Evolutionary conservation across 2,113 vertebrate species (phyloP).

Genomic region (Gavia stellata): DNA sequence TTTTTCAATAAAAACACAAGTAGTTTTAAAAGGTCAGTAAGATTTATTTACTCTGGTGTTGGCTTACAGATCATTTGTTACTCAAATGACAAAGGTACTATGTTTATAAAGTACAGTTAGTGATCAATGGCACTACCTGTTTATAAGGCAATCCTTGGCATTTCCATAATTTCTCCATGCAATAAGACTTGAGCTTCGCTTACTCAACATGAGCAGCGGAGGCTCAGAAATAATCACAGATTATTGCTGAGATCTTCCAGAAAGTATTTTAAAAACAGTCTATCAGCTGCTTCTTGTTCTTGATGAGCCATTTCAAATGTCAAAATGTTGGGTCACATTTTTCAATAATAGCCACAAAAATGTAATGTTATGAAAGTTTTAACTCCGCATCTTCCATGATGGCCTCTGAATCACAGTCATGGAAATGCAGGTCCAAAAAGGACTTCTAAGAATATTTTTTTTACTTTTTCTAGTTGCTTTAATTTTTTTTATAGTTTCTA

Average conservation of each 20-base stretch:
- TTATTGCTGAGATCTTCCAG: background rate
- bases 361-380: background rate
- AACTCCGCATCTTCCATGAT: background rate
- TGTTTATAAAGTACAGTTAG: background rate
- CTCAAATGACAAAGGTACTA: background rate
- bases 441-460: background rate
- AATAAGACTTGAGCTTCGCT: background rate
- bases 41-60: background rate
- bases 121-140: background rate
- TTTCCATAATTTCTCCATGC: constrained; percentile 23
- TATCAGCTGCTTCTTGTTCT: background rate
- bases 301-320: constrained; percentile 15
- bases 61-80: background rate
- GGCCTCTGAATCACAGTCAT: background rate
- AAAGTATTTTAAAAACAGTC: background rate
- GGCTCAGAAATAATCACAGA: background rate
- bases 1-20: background rate
- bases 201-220: background rate
- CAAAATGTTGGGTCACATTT: background rate
- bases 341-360: background rate
- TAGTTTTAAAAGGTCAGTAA: background rate
- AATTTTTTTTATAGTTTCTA: background rate
- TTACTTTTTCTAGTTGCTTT: background rate
- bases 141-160: background rate
- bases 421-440: background rate